A percentile compares a stretch with the other conserved stretches of the same genome.
These are phyloP conservation scores for Probosciger aterrimus DNA, from an alignment of 2,113 vertebrate species.

Conservation along the genomic window DNA sequence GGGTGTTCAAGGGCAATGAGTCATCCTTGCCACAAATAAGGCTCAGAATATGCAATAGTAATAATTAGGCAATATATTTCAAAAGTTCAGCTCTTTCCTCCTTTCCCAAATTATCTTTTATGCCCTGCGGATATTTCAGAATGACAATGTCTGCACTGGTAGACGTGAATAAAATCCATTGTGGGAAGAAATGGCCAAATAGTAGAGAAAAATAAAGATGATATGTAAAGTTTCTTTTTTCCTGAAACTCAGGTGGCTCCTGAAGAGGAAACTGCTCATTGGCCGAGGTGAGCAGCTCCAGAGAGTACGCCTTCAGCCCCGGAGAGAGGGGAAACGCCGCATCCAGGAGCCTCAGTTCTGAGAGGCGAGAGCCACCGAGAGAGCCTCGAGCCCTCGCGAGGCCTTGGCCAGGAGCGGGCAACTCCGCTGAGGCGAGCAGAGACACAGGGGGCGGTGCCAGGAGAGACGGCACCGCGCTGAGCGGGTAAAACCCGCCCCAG, in stretches of 20 bases:
- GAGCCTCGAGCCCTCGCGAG: too few species aligned
- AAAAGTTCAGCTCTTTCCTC: conserved; percentile 10
- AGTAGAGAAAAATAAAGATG: background rate
- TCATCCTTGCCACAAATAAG: conserved; percentile 31
- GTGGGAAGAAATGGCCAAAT: background rate
- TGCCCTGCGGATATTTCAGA: background rate
- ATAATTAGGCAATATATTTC: conserved; percentile 42
- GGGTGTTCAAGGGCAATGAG: conserved; percentile 53
- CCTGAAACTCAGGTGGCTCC: background rate
- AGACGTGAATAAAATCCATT: background rate
- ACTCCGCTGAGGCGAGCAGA: background rate
- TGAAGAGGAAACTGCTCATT: background rate
- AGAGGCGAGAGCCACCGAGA: background rate
- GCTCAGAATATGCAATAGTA: conserved; percentile 18
- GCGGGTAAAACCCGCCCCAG: background rate
- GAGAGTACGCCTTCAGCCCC: background rate
- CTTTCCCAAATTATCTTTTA: conserved; percentile 14
- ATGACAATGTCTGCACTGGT: background rate
- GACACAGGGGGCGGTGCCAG: background rate
- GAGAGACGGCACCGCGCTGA: background rate
- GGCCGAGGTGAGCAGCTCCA: background rate
- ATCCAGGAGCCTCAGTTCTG: background rate
- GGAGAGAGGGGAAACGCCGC: background rate
- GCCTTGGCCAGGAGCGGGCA: background rate
- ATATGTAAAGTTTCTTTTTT: background rate